phyloP scores from a whole-genome alignment of 2,113 vertebrate genomes.

The Mobula birostris region DNA sequence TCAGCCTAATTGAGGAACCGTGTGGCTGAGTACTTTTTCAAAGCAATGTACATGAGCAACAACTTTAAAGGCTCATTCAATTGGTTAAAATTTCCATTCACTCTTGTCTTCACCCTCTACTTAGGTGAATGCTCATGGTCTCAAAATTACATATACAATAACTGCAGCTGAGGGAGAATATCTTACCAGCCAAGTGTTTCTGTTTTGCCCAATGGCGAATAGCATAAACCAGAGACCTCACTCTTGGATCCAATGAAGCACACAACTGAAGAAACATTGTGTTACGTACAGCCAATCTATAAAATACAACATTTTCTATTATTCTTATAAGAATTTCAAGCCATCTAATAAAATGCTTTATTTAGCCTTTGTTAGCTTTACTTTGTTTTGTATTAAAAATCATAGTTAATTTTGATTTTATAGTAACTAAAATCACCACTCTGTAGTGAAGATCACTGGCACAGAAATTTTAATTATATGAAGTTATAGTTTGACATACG shows the following conservation, averaged over 20 bases:
- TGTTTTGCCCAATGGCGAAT: constrained; percentile 79
- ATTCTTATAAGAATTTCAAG: neutral
- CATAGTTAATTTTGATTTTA: neutral
- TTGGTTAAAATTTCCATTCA: neutral
- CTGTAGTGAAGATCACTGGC: neutral
- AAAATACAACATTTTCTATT: neutral
- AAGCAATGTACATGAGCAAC: neutral
- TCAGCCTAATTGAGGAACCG: too few species aligned
- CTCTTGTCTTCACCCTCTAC: neutral
- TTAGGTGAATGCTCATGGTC: neutral
- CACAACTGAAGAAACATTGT: constrained; percentile 78
- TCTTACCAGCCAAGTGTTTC: constrained; percentile 72
- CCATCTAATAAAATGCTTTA: neutral
- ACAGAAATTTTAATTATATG: neutral
- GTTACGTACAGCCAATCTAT: constrained; percentile 77
- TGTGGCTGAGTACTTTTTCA: too few species aligned
- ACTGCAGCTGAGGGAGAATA: neutral
- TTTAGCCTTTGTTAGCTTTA: neutral
- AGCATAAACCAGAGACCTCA: constrained; percentile 71
- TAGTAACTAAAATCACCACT: neutral
- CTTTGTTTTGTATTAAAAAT: neutral
- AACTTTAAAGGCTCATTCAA: neutral
- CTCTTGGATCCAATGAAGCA: constrained; percentile 65
- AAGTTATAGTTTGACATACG: neutral
- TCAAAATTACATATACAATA: neutral